phyloP scores from a whole-genome alignment of 2,113 vertebrate species.

The Myiagra hebetior region DNA sequence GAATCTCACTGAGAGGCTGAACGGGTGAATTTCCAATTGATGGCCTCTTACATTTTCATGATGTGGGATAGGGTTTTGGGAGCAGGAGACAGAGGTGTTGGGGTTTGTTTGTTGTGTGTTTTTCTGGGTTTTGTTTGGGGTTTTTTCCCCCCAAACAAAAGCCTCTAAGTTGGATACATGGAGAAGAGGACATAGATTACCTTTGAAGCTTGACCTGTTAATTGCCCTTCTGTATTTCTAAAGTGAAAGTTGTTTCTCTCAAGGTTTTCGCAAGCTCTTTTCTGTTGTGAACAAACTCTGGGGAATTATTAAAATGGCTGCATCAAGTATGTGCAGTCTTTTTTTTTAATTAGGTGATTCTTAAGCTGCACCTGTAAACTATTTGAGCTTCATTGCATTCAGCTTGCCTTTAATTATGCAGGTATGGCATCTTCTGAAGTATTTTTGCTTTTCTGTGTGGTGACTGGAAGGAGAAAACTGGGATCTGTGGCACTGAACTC shows the following conservation, averaged over 20 bases:
- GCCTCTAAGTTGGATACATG: background rate
- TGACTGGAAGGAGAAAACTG: background rate
- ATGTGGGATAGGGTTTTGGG: background rate
- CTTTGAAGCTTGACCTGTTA: background rate
- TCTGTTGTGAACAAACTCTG: background rate
- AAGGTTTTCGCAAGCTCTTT: background rate
- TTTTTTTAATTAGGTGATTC: background rate
- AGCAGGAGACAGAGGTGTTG: background rate
- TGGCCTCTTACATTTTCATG: background rate
- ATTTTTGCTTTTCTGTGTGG: background rate
- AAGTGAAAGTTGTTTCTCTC: background rate
- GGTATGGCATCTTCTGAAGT: background rate
- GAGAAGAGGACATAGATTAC: background rate
- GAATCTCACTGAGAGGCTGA: background rate
- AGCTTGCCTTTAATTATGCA: background rate
- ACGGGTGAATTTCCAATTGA: background rate
- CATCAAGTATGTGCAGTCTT: rapidly evolving
- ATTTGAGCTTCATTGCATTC: background rate
- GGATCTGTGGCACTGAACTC: background rate
- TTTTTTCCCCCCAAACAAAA: background rate
- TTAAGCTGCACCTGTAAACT: background rate
- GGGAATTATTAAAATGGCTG: background rate
- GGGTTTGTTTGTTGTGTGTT: background rate
- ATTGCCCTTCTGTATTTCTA: background rate
- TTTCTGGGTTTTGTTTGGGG: background rate